phyloP scores from a whole-genome alignment of 2,888 invertebrate species.

The Trachelus tabidus region DNA sequence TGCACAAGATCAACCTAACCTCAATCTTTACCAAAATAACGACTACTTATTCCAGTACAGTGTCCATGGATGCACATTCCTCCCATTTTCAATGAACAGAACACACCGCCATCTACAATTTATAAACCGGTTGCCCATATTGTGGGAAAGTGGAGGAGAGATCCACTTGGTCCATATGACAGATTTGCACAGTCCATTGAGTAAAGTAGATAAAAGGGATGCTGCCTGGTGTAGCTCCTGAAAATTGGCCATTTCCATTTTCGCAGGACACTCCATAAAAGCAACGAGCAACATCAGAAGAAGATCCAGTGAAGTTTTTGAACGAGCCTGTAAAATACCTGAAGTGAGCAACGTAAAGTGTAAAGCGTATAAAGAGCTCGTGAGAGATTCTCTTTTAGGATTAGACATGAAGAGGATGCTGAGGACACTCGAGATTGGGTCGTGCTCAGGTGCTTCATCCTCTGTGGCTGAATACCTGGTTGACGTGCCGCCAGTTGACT shows the following conservation, averaged over 20 bases:
- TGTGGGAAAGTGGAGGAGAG: slow-evolving; percentile 28
- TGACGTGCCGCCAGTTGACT: not conserved
- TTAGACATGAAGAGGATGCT: slow-evolving; percentile 23
- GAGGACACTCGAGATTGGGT: slow-evolving; percentile 20
- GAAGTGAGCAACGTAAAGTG: not conserved
- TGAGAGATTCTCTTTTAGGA: slow-evolving; percentile 14
- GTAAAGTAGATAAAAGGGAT: not conserved
- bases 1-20: not conserved
- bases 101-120: not conserved
- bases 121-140: not conserved
- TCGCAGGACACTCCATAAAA: slow-evolving; percentile 28
- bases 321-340: not conserved
- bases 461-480: not conserved
- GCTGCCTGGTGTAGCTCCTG: not conserved
- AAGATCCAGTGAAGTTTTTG: not conserved
- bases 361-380: slow-evolving; percentile 7
- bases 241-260: slow-evolving; percentile 28
- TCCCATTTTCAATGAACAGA: not conserved
- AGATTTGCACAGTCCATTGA: slow-evolving; percentile 42
- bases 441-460: not conserved
- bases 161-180: slow-evolving; percentile 57
- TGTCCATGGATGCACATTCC: not conserved
- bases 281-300: not conserved
- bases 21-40: not conserved
- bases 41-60: not conserved